A percentile compares a stretch with the other conserved stretches of the same genome.
phyloP scores from a whole-genome alignment of 2,797 vertebrate species.

The Danio kyathit region DNA sequence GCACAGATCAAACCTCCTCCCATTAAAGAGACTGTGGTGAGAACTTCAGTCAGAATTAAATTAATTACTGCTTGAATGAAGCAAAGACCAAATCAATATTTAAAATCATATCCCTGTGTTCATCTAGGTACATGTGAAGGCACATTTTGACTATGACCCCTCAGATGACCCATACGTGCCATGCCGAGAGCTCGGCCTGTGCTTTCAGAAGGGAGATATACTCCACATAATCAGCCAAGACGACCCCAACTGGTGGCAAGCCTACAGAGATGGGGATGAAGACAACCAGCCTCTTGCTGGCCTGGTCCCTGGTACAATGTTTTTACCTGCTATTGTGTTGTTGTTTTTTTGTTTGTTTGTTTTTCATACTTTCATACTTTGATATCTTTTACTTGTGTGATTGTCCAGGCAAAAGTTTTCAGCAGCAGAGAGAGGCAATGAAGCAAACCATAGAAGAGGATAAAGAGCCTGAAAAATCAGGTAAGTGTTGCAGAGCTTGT shows the following conservation, averaged over 20 bases:
- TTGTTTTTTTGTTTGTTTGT: background rate
- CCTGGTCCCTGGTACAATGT: constrained; percentile 89
- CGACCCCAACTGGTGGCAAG: constrained; percentile 99
- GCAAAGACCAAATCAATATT: background rate
- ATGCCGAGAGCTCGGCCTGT: constrained; percentile 94
- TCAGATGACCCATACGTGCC: constrained; percentile 97
- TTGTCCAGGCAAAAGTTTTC: constrained; percentile 91
- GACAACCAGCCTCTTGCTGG: constrained; percentile 97
- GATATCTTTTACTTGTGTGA: background rate
- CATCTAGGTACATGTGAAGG: constrained; percentile 92
- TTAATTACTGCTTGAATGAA: background rate
- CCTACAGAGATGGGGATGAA: constrained; percentile 97
- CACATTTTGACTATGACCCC: constrained; percentile 97
- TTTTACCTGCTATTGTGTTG: background rate
- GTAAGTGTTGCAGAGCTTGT: constrained; percentile 59
- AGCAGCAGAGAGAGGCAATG: constrained; percentile 97
- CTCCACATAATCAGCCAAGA: constrained; percentile 98
- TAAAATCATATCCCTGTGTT: background rate
- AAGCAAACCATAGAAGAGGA: constrained; percentile 92
- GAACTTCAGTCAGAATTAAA: constrained; percentile 58
- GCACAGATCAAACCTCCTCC: constrained; percentile 87
- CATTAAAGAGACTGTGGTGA: constrained; percentile 94
- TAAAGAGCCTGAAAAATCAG: constrained; percentile 85
- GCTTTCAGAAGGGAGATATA: constrained; percentile 98
- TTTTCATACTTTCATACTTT: background rate